Base-by-base conservation (phyloP, 2,113 vertebrate species). In the Litocranius walleri region DNA sequence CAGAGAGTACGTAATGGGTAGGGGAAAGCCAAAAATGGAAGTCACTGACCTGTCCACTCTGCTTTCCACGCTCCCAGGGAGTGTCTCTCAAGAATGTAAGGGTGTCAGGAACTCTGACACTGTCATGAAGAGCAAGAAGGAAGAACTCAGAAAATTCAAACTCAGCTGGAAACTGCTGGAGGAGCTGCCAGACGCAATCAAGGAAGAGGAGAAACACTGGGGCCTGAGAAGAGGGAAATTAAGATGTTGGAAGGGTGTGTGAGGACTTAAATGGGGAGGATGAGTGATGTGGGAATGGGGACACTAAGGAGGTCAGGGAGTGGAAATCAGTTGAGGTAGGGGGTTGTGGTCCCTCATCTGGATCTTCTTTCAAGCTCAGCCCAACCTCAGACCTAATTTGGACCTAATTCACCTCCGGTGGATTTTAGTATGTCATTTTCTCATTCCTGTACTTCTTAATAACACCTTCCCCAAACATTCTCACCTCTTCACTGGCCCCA, bases 161-260 rank as follows among this genome's bases (percentile, higher is more conserved):
- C 45, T 98, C 98, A 0, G 98, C 98, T 3, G 99, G 99, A 97
- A 99, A 99, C 94, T 99, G 99, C 64, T 99, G 98, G 96, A 99
- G 98, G 64, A 99, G 98, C 98, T 99, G 99, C 99, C 99, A 99
- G 6, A 99, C 98, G 19, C 99, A 99, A 93, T 99, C 99, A 97
- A 99, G 99, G 98, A 99, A 99, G 1, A 99, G 99, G 97, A 99
- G 98, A 98, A 99, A 99, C 92, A 99, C 99, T 0, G 99, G 99
- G 2, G 99, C 99, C 99, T 99, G 98, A 83, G 57, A 77, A 92
- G 85, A 88, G 16, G 90, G 25, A 56, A 16, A 48, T 8, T 11
- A 48, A 54, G 78, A 95, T 56, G 98, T 98, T 99, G 99, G 78
- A 99, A 96, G 59, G 12, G 11, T 67, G 48, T 74, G 6, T 61